A percentile compares a stretch with the other conserved stretches of the same genome.
Evolutionary conservation across 2,113 vertebrate genomes (phyloP).

Genomic region (Litocranius walleri): DNA sequence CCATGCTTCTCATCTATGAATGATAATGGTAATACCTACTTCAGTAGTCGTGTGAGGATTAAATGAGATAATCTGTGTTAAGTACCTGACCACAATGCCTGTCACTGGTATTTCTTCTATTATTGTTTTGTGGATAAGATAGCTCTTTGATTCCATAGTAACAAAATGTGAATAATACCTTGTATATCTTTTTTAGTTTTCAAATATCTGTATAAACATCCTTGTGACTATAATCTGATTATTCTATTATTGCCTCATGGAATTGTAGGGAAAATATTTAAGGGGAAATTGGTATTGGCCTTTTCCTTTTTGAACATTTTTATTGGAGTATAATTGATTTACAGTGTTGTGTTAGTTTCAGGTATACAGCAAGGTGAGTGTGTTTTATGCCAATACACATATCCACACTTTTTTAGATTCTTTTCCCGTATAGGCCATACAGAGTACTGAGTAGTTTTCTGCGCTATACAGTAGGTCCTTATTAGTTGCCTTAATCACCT

Average conservation of each 20-base stretch:
- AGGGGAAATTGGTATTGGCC: background rate
- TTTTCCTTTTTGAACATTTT: background rate
- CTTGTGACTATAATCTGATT: background rate
- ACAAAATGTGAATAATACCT: background rate
- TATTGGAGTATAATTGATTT: background rate
- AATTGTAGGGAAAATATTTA: background rate
- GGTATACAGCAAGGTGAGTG: background rate
- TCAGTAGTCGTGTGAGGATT: background rate
- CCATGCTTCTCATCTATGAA: background rate
- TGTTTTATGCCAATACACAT: background rate
- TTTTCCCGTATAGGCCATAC: background rate
- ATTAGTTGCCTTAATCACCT: background rate
- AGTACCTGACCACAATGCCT: background rate
- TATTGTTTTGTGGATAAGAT: background rate
- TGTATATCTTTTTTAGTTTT: background rate
- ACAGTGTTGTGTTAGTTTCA: background rate
- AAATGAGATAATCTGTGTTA: background rate
- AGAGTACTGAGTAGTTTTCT: background rate
- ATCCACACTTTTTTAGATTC: background rate
- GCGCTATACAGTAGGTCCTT: background rate
- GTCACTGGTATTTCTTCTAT: background rate
- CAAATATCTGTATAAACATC: background rate
- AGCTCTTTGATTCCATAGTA: background rate
- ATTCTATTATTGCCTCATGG: background rate
- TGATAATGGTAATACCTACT: background rate